Conservation (phyloP, 2,113 vertebrate genomes). For the Lepidothrix coronata region DNA sequence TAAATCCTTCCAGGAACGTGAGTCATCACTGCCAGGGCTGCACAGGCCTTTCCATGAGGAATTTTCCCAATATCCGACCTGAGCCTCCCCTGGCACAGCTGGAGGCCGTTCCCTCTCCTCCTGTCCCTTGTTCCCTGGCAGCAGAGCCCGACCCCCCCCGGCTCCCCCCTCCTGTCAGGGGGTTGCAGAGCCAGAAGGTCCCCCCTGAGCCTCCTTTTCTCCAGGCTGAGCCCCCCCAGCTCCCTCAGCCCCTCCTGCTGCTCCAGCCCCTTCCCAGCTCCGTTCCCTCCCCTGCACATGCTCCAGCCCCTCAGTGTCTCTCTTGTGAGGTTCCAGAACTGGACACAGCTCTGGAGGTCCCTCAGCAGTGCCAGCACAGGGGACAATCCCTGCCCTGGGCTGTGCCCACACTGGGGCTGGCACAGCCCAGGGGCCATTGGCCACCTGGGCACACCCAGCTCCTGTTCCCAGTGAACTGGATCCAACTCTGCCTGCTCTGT, state of each 20-base stretch:
- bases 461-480: background rate
- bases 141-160: background rate
- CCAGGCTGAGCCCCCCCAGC: background rate
- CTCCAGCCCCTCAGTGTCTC: background rate
- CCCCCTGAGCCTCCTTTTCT: background rate
- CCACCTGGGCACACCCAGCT: background rate
- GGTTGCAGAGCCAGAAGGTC: background rate
- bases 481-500: background rate
- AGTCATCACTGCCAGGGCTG: background rate
- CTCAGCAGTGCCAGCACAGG: background rate
- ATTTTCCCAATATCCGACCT: background rate
- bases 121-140: background rate
- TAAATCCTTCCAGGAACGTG: background rate
- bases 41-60: background rate
- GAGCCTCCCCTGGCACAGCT: background rate
- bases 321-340: background rate
- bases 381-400: background rate
- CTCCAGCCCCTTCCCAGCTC: background rate
- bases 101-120: background rate
- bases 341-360: accelerated
- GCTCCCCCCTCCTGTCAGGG: background rate
- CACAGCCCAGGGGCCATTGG: accelerated
- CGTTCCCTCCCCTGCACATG: accelerated
- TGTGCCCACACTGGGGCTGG: background rate
- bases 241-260: background rate